Evolutionary conservation across 2,888 invertebrate genomes (phyloP), one percentile per base, ranked within the genome.

Genomic region (Nemapogon koenigi): DNA sequence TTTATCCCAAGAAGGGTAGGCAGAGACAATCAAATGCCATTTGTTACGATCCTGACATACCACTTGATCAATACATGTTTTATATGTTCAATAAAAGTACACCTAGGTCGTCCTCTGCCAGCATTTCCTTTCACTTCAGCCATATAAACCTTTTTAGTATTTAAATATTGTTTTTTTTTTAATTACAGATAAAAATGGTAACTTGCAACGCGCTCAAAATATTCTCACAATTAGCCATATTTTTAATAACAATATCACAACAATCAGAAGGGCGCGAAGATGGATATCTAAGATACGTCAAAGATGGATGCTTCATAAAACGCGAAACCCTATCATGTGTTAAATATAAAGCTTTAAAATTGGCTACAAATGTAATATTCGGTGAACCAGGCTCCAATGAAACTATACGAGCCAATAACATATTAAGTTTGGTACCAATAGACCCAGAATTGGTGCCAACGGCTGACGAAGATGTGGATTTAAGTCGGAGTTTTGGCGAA

Each of bases 281-380:
- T n/a, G 69, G 66, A 0, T 78, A 78, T 42, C 50, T 76, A 0
- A 52, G 68, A 2, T 69, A 61, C 42, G 67, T 78, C 22, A 76
- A 75, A 62, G 73, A 78, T 39, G 62, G 65, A 43, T 78, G 78
- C 44, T 67, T 70, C 10, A 30, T 68, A 1, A 51, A 58, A 47
- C 68, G 71, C 0, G 78, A 78, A 48, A 76, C 75, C 0, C 37
- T 78, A 33, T 65, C 68, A 1, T 78, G 78, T 36, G 57, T 78
- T 16, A 78, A 78, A 47, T 78, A 75, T 26, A 71, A 68, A 55
- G 78, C 75, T 0, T 44, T 78, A 1, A 76, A 73, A 59, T 60
- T 76, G 19, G 71, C 72, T 0, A 71, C 66, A 35, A 68, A 57
- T 15, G 62, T 75, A 0, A 53, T 78, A 15, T 75, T 78, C 16